Conservation (phyloP, 2,888 invertebrate species). For the Latrodectus hesperus region DNA sequence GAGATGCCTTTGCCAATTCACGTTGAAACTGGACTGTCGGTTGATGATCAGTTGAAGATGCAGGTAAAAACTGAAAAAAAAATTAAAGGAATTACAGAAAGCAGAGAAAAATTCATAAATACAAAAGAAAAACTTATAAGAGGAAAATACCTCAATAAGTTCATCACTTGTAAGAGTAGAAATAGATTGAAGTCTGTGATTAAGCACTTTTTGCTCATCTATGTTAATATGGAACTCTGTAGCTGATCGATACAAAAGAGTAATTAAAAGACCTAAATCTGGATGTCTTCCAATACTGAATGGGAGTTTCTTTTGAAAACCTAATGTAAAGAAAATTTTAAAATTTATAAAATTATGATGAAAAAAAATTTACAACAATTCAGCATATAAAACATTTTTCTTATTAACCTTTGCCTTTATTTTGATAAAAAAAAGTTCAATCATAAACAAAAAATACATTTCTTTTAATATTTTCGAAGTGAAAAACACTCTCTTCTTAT, state of each 20-base stretch:
- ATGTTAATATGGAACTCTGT: slow-evolving; percentile 42
- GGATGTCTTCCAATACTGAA: slow-evolving; percentile 49
- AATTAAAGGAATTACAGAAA: background rate
- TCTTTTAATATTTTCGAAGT: too few species aligned
- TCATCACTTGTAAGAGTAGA: slow-evolving; percentile 62
- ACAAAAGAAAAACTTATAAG: background rate
- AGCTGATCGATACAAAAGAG: slow-evolving; percentile 42
- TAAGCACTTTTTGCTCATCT: slow-evolving; percentile 56
- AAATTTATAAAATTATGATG: too few species aligned
- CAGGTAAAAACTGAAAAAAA: slow-evolving; percentile 34
- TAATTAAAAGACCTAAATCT: slow-evolving; percentile 57
- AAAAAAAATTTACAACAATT: too few species aligned
- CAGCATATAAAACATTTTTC: too few species aligned
- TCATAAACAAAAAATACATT: too few species aligned
- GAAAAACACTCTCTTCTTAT: too few species aligned
- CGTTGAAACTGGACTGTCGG: slow-evolving; percentile 60
- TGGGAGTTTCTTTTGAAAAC: slow-evolving; percentile 41
- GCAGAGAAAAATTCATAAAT: background rate
- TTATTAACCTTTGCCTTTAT: too few species aligned
- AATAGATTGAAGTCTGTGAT: slow-evolving; percentile 43
- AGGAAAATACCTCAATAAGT: slow-evolving; percentile 47
- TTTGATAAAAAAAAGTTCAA: too few species aligned
- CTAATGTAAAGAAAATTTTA: background rate
- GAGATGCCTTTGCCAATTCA: slow-evolving; percentile 45
- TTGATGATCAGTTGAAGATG: slow-evolving; percentile 38